These are phyloP conservation scores for Periplaneta americana DNA, from an alignment of 1,140 invertebrate genomes.

Conservation along the genomic window DNA sequence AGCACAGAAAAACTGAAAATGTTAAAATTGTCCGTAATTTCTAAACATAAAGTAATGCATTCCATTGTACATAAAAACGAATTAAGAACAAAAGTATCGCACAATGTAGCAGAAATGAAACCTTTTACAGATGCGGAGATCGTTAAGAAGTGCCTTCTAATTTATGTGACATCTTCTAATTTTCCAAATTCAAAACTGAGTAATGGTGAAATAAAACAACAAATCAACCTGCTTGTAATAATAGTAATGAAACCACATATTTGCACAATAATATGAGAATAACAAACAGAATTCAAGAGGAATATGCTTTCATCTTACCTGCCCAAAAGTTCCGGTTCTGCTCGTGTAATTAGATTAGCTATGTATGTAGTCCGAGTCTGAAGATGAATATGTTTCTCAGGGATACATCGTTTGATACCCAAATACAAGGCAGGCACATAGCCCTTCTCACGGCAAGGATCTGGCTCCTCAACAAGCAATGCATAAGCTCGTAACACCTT, in stretches of 20 bases:
- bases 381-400: conserved; percentile 82
- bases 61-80: too few relatives aligned
- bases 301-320: conserved; percentile 41
- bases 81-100: too few relatives aligned
- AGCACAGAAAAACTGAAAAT: too few relatives aligned
- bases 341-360: conserved; percentile 74
- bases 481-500: conserved; percentile 85
- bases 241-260: background rate
- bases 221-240: background rate
- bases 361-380: conserved; percentile 83
- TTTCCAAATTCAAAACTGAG: too few relatives aligned
- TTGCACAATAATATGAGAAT: background rate
- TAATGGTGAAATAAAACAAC: too few relatives aligned
- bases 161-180: too few relatives aligned
- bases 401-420: conserved; percentile 77
- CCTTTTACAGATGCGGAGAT: too few relatives aligned
- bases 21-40: too few relatives aligned
- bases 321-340: conserved; percentile 83
- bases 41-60: too few relatives aligned
- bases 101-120: too few relatives aligned
- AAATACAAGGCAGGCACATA: conserved; percentile 80
- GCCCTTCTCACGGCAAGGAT: conserved; percentile 79
- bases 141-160: too few relatives aligned
- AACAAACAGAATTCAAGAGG: background rate
- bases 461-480: conserved; percentile 77